Conservation (phyloP, 2,888 invertebrate species). For the Odontocolon sp. region DNA sequence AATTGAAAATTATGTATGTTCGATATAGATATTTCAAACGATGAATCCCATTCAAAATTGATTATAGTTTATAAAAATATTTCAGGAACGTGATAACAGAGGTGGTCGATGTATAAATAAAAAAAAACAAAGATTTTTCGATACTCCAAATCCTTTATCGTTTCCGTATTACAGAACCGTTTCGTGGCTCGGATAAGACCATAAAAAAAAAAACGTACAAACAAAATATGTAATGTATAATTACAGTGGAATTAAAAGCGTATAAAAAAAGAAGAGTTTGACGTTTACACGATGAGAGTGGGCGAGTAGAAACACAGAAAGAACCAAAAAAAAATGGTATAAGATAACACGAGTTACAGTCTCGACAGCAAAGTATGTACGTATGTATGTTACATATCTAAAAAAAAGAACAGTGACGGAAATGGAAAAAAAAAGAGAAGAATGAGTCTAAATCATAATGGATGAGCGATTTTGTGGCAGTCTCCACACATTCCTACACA, state of each 20-base stretch:
- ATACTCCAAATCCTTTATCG: constrained; percentile 57
- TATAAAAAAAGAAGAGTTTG: constrained; percentile 43
- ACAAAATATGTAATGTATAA: constrained; percentile 49
- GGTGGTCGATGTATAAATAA: constrained; percentile 20
- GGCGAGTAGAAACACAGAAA: constrained; percentile 11
- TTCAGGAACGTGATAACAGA: background rate
- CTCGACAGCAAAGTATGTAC: constrained; percentile 46
- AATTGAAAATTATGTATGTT: no score
- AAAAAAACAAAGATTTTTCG: constrained; percentile 36
- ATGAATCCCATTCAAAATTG: background rate
- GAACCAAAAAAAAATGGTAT: constrained; percentile 39
- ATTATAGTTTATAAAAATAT: background rate
- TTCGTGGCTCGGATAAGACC: constrained; percentile 51
- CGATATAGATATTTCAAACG: no score
- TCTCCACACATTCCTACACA: constrained; percentile 34
- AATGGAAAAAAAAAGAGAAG: constrained; percentile 4
- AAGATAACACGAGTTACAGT: constrained; percentile 54
- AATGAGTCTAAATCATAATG: constrained; percentile 11
- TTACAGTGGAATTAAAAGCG: constrained; percentile 53
- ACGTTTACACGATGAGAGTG: constrained; percentile 23
- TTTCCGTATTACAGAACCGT: constrained; percentile 48
- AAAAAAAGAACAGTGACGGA: constrained; percentile 6
- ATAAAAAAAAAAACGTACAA: constrained; percentile 42
- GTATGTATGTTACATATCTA: constrained; percentile 25
- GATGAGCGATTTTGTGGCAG: constrained; percentile 22